Base-by-base conservation (phyloP, 2,888 invertebrate species). In the Lampropteryx suffumata region DNA sequence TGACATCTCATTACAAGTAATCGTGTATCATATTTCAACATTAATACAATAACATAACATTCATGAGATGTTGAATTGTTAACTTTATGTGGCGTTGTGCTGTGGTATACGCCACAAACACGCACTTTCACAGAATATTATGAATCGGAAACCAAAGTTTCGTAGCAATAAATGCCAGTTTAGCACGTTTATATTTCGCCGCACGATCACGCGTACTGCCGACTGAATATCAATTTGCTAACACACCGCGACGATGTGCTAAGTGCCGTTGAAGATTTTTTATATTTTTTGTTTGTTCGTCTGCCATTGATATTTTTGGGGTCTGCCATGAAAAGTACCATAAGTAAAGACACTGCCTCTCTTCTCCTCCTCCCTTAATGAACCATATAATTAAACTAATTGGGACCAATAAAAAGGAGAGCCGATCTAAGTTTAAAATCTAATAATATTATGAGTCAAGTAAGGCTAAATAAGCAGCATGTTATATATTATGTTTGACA, bases 181-280 rank as follows among this genome's bases (percentile, higher is more conserved):
- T 67, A 55, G 58, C 57, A 62, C 67, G 71, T 71, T 78, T 76
- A 73, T 69, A 69, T 74, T 74, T 67, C 73, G 57, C 65, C 65
- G 69, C 77, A 78, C 74, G 76, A 62, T 55, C 64, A 51, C 40
- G 43, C 57, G 59, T 59, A 64, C 50, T 71, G 78, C 72, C 64
- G 49, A 66, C 66, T 72, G 80, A 81, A 81, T 82, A 78, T 74
- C 76, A 82, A 82, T 77, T 79, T 73, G 70, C 61, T 59, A 71
- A 68, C 67, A 62, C 39, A 63, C 35, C 35, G 35, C 35, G 24
- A 43, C 51, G 60, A 59, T 59, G 40, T 54, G 35, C 26, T 24
- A 45, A 26, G 35, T 49, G 40, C 48, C 50, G 36, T 32, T 37
- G 30, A 17, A 17, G 3, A 17, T 17, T 17, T 13, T 14, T 29